These are phyloP conservation scores for Sylvia borin DNA, from an alignment of 2,797 vertebrate species.

Conservation along the genomic window DNA sequence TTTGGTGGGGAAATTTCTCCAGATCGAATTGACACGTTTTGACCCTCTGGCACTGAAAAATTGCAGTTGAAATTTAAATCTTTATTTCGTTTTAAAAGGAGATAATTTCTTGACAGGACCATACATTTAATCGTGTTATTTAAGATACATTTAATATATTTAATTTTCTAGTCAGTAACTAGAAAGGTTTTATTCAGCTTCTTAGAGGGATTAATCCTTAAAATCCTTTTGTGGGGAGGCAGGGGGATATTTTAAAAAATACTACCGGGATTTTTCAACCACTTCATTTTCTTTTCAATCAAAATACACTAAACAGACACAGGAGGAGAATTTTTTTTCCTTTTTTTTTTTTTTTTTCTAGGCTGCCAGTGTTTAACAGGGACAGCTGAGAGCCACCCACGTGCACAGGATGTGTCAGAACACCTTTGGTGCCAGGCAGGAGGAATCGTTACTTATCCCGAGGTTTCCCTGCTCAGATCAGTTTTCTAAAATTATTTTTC, in stretches of 20 bases:
- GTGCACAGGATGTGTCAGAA: not conserved
- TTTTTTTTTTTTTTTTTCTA: not conserved
- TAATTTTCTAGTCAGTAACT: not conserved
- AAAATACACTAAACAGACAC: not conserved
- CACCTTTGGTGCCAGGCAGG: not conserved
- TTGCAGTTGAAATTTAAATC: not conserved
- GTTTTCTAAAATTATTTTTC: not conserved
- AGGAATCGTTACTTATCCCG: not conserved
- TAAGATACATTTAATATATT: not conserved
- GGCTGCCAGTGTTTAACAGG: not conserved
- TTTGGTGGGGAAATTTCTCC: not conserved
- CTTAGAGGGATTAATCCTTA: slow-evolving; percentile 11
- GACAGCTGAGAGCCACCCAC: not conserved
- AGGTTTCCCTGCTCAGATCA: not conserved
- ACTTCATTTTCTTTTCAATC: not conserved
- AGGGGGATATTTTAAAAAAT: not conserved
- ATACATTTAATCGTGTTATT: not conserved
- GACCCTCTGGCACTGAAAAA: not conserved
- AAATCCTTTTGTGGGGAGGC: not conserved
- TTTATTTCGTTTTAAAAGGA: not conserved
- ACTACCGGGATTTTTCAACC: not conserved
- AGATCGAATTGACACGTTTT: not conserved
- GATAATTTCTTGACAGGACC: not conserved
- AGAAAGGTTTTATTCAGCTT: not conserved
- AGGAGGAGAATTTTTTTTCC: not conserved